A percentile compares a stretch with the other conserved stretches of the same genome.
Conservation (phyloP, 2,113 vertebrate species). For the Reinhardtius hippoglossoides region DNA sequence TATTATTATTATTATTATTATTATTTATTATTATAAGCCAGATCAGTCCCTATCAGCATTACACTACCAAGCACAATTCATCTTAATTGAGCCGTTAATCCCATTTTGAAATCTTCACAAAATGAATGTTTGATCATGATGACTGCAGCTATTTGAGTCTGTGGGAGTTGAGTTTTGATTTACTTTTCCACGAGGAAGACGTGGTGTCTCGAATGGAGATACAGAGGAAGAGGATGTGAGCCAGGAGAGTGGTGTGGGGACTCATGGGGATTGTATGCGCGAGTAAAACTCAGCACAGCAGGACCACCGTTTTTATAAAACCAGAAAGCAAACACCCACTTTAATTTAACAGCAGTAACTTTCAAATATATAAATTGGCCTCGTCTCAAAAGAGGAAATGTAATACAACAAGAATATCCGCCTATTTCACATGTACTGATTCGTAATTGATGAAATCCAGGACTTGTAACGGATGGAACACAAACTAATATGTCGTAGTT, state of each 20-base stretch:
- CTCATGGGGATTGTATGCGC: conserved; percentile 48
- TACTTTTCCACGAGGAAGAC: conserved; percentile 24
- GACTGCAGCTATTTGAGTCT: conserved; percentile 17
- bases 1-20: no score
- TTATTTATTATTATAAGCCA: not conserved
- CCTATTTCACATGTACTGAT: not conserved
- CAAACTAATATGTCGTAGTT: not conserved
- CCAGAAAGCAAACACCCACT: conserved; percentile 46
- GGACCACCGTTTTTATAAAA: conserved; percentile 36
- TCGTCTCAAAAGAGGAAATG: conserved; percentile 3
- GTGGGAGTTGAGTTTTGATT: conserved; percentile 31
- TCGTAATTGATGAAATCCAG: not conserved
- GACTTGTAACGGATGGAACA: not conserved
- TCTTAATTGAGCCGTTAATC: conserved; percentile 36
- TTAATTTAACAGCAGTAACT: conserved; percentile 27
- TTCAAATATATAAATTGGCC: conserved; percentile 31
- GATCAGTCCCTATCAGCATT: conserved; percentile 6
- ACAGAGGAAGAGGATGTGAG: conserved; percentile 24
- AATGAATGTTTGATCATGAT: conserved; percentile 31
- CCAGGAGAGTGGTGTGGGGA: conserved; percentile 22
- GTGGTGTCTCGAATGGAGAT: conserved; percentile 18
- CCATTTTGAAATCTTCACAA: conserved; percentile 27
- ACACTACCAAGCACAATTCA: conserved; percentile 14
- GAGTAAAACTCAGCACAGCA: conserved; percentile 52
- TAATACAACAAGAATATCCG: not conserved